Base-by-base conservation (phyloP, 2,113 vertebrate species). In the Lasiurus borealis region DNA sequence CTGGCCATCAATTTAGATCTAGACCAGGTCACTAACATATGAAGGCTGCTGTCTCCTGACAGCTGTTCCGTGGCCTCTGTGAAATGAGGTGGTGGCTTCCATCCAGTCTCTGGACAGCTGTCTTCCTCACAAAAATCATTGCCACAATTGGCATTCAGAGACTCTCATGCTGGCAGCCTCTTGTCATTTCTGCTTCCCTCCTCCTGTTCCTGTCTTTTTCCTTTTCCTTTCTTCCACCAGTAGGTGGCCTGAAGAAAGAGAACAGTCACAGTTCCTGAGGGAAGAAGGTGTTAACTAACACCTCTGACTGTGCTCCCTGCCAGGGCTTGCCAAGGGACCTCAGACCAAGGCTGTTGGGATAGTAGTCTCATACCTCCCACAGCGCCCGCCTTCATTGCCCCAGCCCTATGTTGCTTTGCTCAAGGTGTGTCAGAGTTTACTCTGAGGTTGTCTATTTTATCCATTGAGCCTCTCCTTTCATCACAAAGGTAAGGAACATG, bases 351-450 rank as follows among this genome's bases (percentile, higher is more conserved):
- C 59, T 80, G 16, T 14, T 73, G 81, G 90, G 73, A 69, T 14
- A 27, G 52, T 75, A 78, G 1, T 34, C 36, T 75, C 34, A 9
- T 21, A 27, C 88, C 89, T 73, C 93, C 87, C 93, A 81, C 80
- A 23, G 92, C 0, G 31, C 8, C 40, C 0, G 7, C 71, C 36
- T 82, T 52, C 81, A 5, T 34, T 50, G 62, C 69, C n/a, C 91
- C 44, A 92, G 80, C 48, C 73, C 77, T 13, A 46, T 14, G 29
- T 31, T 91, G 85, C 73, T 97, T 93, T 95, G 50, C 87, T 95
- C 50, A 92, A 95, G 96, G 88, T 95, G 88, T 78, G 92, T 95
- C 88, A 14, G 83, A 83, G 71, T 94, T 96, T 66, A 93, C 88
- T 83, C 46, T 92, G 73, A 59, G 82, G 40, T 80, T 81, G 82